Percentiles rank a stretch among this genome's conserved stretches.
phyloP scores from a whole-genome alignment of 2,797 vertebrate genomes.

The Acropternis orthonyx region DNA sequence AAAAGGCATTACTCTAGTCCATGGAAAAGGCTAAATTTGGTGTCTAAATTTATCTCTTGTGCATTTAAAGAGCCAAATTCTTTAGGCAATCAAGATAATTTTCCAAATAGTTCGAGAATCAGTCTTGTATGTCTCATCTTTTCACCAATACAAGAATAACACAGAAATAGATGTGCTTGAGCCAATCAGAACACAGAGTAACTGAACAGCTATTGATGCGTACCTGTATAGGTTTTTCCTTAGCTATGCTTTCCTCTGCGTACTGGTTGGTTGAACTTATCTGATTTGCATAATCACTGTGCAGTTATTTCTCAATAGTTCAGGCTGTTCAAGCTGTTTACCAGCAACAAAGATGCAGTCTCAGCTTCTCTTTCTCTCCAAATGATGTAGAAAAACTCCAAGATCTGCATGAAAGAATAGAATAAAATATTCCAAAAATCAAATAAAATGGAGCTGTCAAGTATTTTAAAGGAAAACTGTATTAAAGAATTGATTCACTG shows the following conservation, averaged over 20 bases:
- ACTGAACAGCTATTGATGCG: conserved; percentile 41
- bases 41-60: conserved; percentile 44
- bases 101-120: conserved; percentile 45
- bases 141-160: conserved; percentile 40
- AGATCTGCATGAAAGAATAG: conserved; percentile 39
- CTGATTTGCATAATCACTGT: conserved; percentile 65
- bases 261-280: conserved; percentile 49
- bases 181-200: conserved; percentile 29
- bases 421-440: conserved; percentile 47
- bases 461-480: background rate
- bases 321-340: conserved; percentile 47
- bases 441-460: conserved; percentile 44
- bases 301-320: conserved; percentile 50
- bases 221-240: conserved; percentile 56
- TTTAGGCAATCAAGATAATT: conserved; percentile 60
- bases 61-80: conserved; percentile 32
- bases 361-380: conserved; percentile 56
- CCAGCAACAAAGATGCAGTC: conserved; percentile 61
- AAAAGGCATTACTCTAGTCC: background rate
- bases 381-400: conserved; percentile 27
- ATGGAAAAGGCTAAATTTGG: conserved; percentile 21
- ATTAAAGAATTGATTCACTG: conserved; percentile 28
- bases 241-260: conserved; percentile 14
- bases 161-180: conserved; percentile 28
- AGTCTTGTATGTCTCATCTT: conserved; percentile 29